Evolutionary conservation across 2,113 vertebrate genomes (phyloP).

Genomic region (Dendropsophus ebraccatus): DNA sequence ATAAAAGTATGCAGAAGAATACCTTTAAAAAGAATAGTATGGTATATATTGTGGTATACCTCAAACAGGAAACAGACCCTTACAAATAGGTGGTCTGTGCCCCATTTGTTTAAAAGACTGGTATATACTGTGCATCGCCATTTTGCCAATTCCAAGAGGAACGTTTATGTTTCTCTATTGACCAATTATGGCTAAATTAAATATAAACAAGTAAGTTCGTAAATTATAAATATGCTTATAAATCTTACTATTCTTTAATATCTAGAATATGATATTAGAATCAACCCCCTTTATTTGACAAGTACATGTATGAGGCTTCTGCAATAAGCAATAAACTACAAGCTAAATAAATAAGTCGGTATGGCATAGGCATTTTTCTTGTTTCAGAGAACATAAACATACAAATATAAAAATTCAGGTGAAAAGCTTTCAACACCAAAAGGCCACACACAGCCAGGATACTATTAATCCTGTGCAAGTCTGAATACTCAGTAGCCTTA

Average conservation of each 20-base stretch:
- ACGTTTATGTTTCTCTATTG: too few species aligned
- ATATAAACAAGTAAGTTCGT: too few species aligned
- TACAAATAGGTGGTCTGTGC: too few species aligned
- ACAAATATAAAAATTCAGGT: conserved; percentile 8
- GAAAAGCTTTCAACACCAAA: conserved; percentile 56
- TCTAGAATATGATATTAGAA: neutral
- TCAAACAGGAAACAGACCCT: too few species aligned
- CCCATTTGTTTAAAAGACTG: too few species aligned
- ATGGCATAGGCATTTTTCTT: conserved; percentile 2
- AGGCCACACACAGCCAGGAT: conserved; percentile 47
- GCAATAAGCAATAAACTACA: neutral
- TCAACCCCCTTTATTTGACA: neutral
- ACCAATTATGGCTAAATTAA: too few species aligned
- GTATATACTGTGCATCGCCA: too few species aligned
- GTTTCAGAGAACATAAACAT: conserved; percentile 61
- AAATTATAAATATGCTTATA: neutral
- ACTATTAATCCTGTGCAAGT: conserved; percentile 57
- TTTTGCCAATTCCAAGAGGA: too few species aligned
- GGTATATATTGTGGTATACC: too few species aligned
- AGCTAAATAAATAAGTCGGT: neutral
- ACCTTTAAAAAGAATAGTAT: too few species aligned
- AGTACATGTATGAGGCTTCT: neutral
- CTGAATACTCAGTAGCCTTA: conserved; percentile 51
- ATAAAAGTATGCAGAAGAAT: too few species aligned
- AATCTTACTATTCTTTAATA: neutral